These are phyloP conservation scores for Sphaerodactylus townsendi DNA, from an alignment of 2,113 vertebrate genomes.

Conservation along the genomic window DNA sequence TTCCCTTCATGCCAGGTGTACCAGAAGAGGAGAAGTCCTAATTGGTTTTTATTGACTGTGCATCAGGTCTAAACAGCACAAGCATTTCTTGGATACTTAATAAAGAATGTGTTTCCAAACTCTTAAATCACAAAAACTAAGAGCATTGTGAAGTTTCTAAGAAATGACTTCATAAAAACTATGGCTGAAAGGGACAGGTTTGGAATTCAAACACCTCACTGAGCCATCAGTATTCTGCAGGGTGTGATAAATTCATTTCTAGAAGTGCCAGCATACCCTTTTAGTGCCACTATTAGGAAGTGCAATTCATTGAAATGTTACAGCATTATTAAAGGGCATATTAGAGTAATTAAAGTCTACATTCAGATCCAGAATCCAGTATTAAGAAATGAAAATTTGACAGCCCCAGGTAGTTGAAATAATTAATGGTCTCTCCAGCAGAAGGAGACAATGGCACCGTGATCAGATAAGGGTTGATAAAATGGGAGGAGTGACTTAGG, in stretches of 20 bases:
- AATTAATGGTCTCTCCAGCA: background rate
- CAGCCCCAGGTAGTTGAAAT: background rate
- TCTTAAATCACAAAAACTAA: background rate
- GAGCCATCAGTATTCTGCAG: background rate
- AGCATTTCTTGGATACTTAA: background rate
- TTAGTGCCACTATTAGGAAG: background rate
- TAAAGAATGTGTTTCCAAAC: background rate
- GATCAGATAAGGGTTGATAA: background rate
- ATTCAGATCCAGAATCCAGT: slow-evolving; percentile 9
- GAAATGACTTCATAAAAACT: background rate
- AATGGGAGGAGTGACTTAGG: background rate
- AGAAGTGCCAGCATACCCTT: slow-evolving; percentile 25
- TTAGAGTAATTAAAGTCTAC: slow-evolving; percentile 35
- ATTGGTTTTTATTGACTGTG: background rate
- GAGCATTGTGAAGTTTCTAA: background rate
- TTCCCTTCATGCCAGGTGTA: background rate
- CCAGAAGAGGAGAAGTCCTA: background rate
- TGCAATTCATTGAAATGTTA: slow-evolving; percentile 26
- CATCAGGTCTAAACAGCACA: background rate
- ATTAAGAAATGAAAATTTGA: slow-evolving; percentile 23
- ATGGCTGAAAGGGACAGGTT: background rate
- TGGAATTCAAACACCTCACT: background rate
- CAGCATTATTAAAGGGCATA: slow-evolving; percentile 22
- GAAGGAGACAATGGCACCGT: background rate
- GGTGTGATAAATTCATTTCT: slow-evolving; percentile 2